phyloP scores from a whole-genome alignment of 2,797 vertebrate genomes.

The Phalanger gymnotis region DNA sequence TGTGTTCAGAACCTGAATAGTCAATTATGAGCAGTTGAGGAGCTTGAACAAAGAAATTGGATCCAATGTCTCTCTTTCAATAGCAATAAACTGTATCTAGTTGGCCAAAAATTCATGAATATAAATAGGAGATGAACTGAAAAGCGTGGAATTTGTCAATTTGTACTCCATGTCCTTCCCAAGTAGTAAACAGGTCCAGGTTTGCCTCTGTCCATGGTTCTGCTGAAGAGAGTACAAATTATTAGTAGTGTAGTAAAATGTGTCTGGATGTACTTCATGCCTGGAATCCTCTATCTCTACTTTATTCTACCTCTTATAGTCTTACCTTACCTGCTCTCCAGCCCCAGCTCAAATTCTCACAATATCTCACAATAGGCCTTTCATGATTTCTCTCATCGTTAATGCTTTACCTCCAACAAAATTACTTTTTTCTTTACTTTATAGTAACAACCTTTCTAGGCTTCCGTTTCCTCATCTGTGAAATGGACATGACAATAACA shows the following conservation, averaged over 20 bases:
- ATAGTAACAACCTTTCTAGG: background rate
- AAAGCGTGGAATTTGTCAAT: constrained; percentile 25
- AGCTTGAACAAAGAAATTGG: constrained; percentile 31
- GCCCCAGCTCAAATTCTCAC: background rate
- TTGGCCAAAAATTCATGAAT: constrained; percentile 33
- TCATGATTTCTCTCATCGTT: background rate
- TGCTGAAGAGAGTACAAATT: background rate
- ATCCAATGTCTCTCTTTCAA: background rate
- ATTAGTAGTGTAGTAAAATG: background rate
- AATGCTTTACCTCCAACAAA: background rate
- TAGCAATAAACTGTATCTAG: constrained; percentile 1
- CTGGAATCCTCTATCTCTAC: background rate
- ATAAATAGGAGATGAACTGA: constrained; percentile 29
- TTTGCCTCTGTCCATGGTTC: background rate
- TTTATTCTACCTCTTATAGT: background rate
- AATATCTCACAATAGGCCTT: background rate
- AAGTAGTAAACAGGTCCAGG: background rate
- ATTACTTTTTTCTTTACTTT: background rate
- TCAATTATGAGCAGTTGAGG: constrained; percentile 21
- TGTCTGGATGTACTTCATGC: background rate
- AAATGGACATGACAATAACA: background rate
- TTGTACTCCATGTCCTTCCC: background rate
- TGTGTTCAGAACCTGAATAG: constrained; percentile 29
- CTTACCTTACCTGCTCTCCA: background rate
- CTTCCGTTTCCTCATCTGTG: background rate